phyloP scores from a whole-genome alignment of 2,888 invertebrate species.

The Elaeidobius kamerunicus region DNA sequence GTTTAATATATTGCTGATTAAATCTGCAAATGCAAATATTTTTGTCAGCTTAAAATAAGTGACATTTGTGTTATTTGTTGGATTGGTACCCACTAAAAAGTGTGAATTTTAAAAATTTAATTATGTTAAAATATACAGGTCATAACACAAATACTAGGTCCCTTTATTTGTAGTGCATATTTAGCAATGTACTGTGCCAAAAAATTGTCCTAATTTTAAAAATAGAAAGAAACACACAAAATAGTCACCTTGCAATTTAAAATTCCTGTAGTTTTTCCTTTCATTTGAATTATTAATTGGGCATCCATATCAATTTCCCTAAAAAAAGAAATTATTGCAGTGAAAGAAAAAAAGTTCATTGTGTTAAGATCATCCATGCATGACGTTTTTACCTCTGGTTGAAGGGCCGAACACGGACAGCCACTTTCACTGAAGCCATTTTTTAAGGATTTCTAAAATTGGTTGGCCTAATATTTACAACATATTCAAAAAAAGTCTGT shows the following conservation, averaged over 20 bases:
- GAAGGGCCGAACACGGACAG: slow-evolving; percentile 86
- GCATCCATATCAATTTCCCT: slow-evolving; percentile 85
- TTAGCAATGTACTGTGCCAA: no score
- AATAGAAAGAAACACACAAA: not conserved
- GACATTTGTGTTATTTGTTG: no score
- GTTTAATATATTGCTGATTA: no score
- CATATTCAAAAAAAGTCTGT: no score
- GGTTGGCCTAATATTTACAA: no score
- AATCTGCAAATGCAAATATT: no score
- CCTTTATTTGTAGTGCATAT: not conserved
- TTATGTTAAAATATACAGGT: no score
- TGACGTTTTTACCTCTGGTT: slow-evolving; percentile 68
- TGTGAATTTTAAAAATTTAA: no score
- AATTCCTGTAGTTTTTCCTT: slow-evolving; percentile 76
- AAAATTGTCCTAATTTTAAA: not conserved
- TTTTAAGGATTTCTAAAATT: no score
- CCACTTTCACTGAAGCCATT: slow-evolving; percentile 92
- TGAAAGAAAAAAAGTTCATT: not conserved
- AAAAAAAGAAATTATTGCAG: slow-evolving; percentile 47
- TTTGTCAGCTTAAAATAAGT: no score
- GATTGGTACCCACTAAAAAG: no score
- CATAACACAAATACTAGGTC: no score
- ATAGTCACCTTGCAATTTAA: slow-evolving; percentile 65
- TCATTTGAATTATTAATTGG: slow-evolving; percentile 81
- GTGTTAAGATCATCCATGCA: slow-evolving; percentile 35